Evolutionary conservation across 2,797 vertebrate genomes (phyloP).

Genomic region (Mormyrops boulengeri): DNA sequence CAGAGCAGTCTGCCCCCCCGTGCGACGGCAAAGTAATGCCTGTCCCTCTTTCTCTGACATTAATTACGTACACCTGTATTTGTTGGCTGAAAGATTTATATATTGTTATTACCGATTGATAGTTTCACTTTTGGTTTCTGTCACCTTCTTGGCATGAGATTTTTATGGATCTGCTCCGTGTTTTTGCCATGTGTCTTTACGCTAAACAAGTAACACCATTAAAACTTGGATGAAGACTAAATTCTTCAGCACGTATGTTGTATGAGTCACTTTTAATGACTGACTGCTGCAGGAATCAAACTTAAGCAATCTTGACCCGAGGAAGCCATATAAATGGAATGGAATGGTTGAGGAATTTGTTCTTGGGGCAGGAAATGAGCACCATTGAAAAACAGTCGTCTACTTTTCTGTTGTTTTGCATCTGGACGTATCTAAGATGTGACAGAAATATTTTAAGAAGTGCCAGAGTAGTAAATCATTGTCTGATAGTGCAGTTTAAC

Average conservation of each 20-base stretch:
- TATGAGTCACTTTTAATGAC: background rate
- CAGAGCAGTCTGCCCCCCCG: background rate
- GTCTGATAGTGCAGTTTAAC: constrained; percentile 1
- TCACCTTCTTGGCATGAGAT: background rate
- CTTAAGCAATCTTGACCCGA: background rate
- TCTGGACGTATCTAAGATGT: background rate
- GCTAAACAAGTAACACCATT: background rate
- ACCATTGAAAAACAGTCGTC: background rate
- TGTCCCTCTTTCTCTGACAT: background rate
- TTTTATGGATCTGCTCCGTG: background rate
- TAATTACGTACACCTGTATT: background rate
- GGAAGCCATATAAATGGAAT: background rate
- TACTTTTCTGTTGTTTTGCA: background rate
- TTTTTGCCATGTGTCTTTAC: background rate
- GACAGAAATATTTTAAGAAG: background rate
- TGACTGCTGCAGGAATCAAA: background rate
- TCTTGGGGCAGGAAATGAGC: background rate
- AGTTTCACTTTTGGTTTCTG: background rate
- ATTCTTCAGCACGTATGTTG: background rate
- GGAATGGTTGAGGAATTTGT: background rate
- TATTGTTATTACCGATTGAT: background rate
- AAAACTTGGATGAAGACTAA: background rate
- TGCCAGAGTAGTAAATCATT: constrained; percentile 1
- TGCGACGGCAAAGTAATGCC: constrained; percentile 7
- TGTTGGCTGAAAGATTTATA: background rate